Conservation (phyloP, 1,140 invertebrate genomes). For the Drosophila quadrilineata region DNA sequence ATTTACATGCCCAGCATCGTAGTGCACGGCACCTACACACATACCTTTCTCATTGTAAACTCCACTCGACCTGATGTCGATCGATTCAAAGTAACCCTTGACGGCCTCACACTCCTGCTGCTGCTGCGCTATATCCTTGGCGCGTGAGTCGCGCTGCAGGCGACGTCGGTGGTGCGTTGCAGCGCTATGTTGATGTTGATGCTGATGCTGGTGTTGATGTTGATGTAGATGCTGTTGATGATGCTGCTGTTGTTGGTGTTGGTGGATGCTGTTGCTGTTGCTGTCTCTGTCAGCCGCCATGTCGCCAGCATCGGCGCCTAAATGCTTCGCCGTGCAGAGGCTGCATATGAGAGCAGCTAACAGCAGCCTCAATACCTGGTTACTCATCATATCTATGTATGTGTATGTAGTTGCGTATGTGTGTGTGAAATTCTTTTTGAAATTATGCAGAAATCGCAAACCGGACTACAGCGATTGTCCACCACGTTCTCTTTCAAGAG, state of each 20-base stretch:
- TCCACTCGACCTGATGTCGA: conserved; percentile 71
- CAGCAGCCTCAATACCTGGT: conserved; percentile 35
- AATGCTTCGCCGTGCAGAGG: conserved; percentile 51
- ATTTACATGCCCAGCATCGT: not conserved
- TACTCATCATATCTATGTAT: not conserved
- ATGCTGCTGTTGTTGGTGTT: conserved; percentile 25
- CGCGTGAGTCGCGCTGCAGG: conserved; percentile 71
- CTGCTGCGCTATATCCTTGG: conserved; percentile 60
- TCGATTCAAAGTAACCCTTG: conserved; percentile 71
- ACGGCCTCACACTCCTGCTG: conserved; percentile 67
- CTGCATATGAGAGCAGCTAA: conserved; percentile 47
- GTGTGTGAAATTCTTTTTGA: conserved; percentile 39
- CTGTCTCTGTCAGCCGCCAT: conserved; percentile 11
- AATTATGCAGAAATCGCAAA: conserved; percentile 19
- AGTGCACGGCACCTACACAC: too few relatives aligned
- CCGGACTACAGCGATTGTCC: conserved; percentile 1
- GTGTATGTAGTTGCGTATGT: conserved; percentile 9
- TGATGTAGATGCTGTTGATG: conserved; percentile 39
- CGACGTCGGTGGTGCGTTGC: conserved; percentile 65
- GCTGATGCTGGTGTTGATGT: conserved; percentile 32
- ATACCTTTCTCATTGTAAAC: conserved; percentile 71
- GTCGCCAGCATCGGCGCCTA: conserved; percentile 31
- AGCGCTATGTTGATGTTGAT: conserved; percentile 61
- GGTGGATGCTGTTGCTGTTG: conserved; percentile 11
- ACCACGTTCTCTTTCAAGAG: conserved; percentile 8